Base-by-base conservation (phyloP, 1,140 invertebrate species). In the Papilio xuthus region DNA sequence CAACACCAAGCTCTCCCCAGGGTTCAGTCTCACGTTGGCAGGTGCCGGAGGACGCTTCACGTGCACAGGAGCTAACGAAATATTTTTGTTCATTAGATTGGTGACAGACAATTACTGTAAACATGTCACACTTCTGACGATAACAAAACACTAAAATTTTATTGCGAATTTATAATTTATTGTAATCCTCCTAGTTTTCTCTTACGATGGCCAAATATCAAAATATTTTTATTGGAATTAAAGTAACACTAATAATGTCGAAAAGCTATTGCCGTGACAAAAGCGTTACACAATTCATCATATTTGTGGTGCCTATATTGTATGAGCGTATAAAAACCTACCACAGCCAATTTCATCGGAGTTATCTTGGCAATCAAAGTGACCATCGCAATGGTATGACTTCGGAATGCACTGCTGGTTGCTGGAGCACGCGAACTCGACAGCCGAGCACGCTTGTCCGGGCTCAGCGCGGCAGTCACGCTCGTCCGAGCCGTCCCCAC, bases 321-420 rank as follows among this genome's bases (percentile, higher is more conserved):
- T 6, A 2, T 20, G 15, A 23, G 20, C 47, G 47, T 18, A 37
- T 56, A 70, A 71, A 20, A 71, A 56, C 96, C 96, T 95, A 98
- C 98, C 95, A 92, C 98, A 99, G 74, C 98, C 98, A 83, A 97
- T 94, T 95, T 99, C 98, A 94, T 99, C 99, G 78, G 97, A 97
- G 70, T 96, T 95, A 90, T 99, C 98, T 2, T 94, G 88, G 87
- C 98, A 99, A 90, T 99, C 99, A 75, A 95, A 95, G 84, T 98
- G 96, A 50, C 95, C 95, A 90, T 99, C 99, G 92, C 99, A 99
- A 83, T 99, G 98, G 94, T 98, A 99, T 81, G 96, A 97, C 89
- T 97, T 97, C 0, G 98, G 98, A 81, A 99, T 97, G 86, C 99
- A 99, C 90, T 99, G 98, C 79, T 96, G 94, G 78, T 96, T 93